Percentiles rank a stretch among this genome's conserved stretches.
phyloP scores from a whole-genome alignment of 2,113 vertebrate species.

The Paralichthys olivaceus region DNA sequence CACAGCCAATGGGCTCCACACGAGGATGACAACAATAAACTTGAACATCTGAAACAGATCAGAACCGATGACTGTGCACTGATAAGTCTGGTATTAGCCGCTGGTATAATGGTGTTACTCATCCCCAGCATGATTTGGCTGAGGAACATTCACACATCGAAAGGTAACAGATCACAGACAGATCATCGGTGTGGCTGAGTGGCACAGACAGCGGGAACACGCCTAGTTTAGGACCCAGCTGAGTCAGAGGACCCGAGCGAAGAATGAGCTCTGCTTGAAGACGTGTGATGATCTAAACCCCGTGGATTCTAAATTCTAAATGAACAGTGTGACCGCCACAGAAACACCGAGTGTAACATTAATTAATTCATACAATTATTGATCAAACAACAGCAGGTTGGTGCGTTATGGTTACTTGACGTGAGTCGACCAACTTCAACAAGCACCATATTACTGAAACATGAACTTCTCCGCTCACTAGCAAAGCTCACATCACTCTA shows the following conservation, averaged over 20 bases:
- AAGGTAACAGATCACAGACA: slow-evolving; percentile 27
- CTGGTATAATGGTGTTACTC: not conserved
- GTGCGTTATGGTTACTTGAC: not conserved
- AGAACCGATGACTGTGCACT: not conserved
- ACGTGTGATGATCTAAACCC: slow-evolving; percentile 6
- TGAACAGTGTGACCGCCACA: not conserved
- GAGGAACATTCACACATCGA: not conserved
- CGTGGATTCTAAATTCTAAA: not conserved
- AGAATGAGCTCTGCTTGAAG: slow-evolving; percentile 13
- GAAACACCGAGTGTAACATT: not conserved
- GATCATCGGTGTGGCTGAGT: slow-evolving; percentile 10
- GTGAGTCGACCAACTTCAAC: slow-evolving; percentile 4
- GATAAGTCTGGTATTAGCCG: not conserved
- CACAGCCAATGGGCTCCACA: not conserved
- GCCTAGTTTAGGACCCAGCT: slow-evolving; percentile 45
- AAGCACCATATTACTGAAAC: not conserved
- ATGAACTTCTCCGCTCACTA: not conserved
- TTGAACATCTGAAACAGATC: not conserved
- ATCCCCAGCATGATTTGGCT: not conserved
- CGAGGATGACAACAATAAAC: not conserved
- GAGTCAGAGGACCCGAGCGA: slow-evolving; percentile 46
- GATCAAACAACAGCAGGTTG: not conserved
- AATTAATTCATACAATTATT: not conserved
- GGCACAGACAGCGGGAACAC: slow-evolving; percentile 37
- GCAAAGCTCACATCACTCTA: not conserved